These are phyloP conservation scores for Amphiprion ocellaris DNA, from an alignment of 2,113 vertebrate species.

Conservation along the genomic window DNA sequence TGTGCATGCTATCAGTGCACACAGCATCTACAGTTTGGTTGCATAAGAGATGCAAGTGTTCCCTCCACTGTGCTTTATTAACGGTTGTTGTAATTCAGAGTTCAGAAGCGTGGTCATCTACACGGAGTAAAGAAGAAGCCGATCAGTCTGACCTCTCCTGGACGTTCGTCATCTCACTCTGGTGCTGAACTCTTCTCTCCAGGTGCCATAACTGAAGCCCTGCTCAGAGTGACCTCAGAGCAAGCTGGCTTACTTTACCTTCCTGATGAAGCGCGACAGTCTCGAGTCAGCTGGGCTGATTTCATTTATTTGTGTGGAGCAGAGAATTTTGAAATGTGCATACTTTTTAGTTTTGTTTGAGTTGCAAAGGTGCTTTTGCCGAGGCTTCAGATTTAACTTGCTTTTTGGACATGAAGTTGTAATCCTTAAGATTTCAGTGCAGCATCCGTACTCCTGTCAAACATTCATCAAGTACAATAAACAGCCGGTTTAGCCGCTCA, in stretches of 20 bases:
- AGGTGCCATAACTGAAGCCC: conserved; percentile 59
- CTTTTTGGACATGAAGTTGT: conserved; percentile 30
- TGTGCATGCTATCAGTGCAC: conserved; percentile 64
- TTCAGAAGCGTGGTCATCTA: conserved; percentile 12
- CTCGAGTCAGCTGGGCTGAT: conserved; percentile 86
- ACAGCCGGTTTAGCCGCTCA: not conserved
- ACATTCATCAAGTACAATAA: not conserved
- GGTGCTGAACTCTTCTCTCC: conserved; percentile 66
- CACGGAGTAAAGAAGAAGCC: not conserved
- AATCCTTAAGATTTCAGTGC: conserved; percentile 36
- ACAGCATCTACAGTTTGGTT: conserved; percentile 50
- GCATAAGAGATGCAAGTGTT: conserved; percentile 46
- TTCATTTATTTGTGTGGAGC: conserved; percentile 64
- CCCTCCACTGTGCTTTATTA: conserved; percentile 70
- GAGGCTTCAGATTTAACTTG: conserved; percentile 28
- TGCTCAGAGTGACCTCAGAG: conserved; percentile 64
- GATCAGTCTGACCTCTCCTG: conserved; percentile 35
- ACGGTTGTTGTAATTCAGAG: conserved; percentile 25
- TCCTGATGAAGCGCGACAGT: conserved; percentile 50
- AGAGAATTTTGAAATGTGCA: conserved; percentile 69
- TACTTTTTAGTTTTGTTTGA: conserved; percentile 68
- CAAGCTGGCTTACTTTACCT: conserved; percentile 57
- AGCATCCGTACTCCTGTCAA: not conserved
- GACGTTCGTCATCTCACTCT: conserved; percentile 57
- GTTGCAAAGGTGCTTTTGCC: conserved; percentile 50